Evolutionary conservation across 2,797 vertebrate genomes (phyloP).

Genomic region (Eulemur mongoz): DNA sequence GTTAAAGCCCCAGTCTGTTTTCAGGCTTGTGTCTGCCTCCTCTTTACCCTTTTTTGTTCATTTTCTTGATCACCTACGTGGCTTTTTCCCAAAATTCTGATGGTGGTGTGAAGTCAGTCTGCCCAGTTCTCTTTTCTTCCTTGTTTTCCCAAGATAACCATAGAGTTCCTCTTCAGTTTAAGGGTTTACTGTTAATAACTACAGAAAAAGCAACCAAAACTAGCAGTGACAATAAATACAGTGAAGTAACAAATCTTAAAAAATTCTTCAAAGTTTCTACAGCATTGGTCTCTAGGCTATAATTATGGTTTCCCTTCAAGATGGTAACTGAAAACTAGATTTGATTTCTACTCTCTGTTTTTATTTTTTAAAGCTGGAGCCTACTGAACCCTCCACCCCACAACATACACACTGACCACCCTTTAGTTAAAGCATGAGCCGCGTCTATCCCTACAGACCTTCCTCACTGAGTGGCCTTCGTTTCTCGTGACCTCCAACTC

Average conservation of each 20-base stretch:
- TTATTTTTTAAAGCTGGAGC: slow-evolving; percentile 45
- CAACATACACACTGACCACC: neutral
- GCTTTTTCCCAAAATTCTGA: neutral
- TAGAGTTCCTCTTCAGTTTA: slow-evolving; percentile 35
- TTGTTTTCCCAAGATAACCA: slow-evolving; percentile 1
- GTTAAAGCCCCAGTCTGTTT: neutral
- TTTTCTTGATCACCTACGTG: neutral
- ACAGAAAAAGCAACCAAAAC: neutral
- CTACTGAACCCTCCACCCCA: neutral
- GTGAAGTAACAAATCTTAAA: slow-evolving; percentile 39
- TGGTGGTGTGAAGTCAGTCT: neutral
- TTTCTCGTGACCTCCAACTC: neutral
- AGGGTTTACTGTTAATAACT: slow-evolving; percentile 59
- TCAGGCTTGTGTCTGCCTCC: neutral
- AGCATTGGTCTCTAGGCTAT: slow-evolving; percentile 31
- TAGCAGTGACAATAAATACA: slow-evolving; percentile 55
- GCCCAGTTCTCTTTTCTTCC: neutral
- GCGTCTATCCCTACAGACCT: neutral
- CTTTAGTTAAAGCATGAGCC: neutral
- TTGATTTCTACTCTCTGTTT: slow-evolving; percentile 44
- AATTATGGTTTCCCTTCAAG: slow-evolving; percentile 18
- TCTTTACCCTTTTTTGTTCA: neutral
- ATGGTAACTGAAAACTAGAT: slow-evolving; percentile 42
- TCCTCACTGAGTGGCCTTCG: neutral
- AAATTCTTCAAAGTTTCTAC: slow-evolving; percentile 50